Percentiles rank a stretch among this genome's conserved stretches.
Evolutionary conservation across 2,113 vertebrate genomes (phyloP).

Genomic region (Sinocyclocheilus anophthalmus): DNA sequence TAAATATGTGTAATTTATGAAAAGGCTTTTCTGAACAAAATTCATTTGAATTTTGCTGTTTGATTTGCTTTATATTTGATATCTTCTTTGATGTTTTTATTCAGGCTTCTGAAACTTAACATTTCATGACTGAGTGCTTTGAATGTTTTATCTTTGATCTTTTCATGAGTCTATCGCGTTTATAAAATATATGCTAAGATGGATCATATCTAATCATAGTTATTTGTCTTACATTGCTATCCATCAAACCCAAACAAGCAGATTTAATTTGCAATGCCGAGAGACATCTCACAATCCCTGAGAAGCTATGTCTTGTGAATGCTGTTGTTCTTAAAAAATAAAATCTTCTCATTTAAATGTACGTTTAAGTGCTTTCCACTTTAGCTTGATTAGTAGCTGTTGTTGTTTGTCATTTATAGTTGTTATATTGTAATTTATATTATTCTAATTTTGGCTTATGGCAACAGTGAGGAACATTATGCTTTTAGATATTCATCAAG

Average conservation of each 20-base stretch:
- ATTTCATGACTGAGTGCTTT: neutral
- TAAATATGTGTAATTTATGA: neutral
- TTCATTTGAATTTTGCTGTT: neutral
- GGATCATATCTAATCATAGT: neutral
- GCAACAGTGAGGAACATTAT: neutral
- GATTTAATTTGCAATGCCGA: neutral
- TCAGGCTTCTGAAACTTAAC: neutral
- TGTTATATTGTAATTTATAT: neutral
- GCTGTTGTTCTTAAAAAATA: constrained; percentile 11
- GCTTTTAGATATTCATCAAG: neutral
- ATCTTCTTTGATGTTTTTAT: neutral
- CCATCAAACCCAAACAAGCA: neutral
- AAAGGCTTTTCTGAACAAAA: neutral
- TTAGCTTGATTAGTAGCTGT: neutral
- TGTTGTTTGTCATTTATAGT: neutral
- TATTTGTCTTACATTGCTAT: neutral
- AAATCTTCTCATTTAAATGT: neutral
- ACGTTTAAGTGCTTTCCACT: neutral
- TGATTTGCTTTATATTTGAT: neutral
- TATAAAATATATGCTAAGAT: neutral
- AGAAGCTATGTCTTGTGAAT: neutral
- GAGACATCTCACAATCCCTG: neutral
- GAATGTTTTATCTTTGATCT: neutral
- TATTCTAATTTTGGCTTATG: neutral
- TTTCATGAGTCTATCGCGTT: neutral